Evolutionary conservation across 2,113 vertebrate species (phyloP), one percentile per base, ranked within the genome.

Genomic region (Sinosuthora webbiana): DNA sequence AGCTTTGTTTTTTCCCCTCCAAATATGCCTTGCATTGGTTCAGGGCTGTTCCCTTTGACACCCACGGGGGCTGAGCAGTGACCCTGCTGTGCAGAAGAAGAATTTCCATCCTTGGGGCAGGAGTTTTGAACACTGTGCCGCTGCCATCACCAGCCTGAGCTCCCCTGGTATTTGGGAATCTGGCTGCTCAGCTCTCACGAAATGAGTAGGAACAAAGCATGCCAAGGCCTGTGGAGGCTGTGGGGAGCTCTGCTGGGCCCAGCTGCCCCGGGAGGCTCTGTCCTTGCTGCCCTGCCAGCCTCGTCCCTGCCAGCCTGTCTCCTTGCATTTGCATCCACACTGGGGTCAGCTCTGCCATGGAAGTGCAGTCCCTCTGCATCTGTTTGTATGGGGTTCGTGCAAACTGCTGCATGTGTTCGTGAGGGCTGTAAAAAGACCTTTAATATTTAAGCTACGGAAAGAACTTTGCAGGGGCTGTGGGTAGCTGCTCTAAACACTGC

Each of bases 1-100:
- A 4, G 21, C 20, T 52, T 67, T 21, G 3, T 13, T n/a, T 59
- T 70, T 42, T 33, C 2, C 2, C 6, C 11, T n/a, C 18, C 9
- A 20, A 22, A 50, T 12, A 33, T 3, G 5, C 3, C 57, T 5
- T 41, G 5, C 3, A 1, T 33, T 49, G 23, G 4, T n/a, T 49
- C 25, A 9, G 21, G 59, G n/a, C 25, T 56, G 0, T 44, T 69
- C 9, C 41, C 2, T 1, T 4, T 22, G 42, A 9, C 2, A 12
- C 9, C n/a, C 6, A 1, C 3, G 16, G 45, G 41, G 87, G 33
- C 25, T 30, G 63, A 21, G 11, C 2, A 0, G 6, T 16, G 74
- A 5, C 11, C 13, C 9, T 47, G 15, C 41, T n/a, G 41, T 30
- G 70, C 49, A 16, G n/a, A 6, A 77, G 10, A 7, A 35, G 10